Conservation (phyloP, 37 sponge, comb jelly and placozoan species). For the Halisarca cf. caerulea region DNA sequence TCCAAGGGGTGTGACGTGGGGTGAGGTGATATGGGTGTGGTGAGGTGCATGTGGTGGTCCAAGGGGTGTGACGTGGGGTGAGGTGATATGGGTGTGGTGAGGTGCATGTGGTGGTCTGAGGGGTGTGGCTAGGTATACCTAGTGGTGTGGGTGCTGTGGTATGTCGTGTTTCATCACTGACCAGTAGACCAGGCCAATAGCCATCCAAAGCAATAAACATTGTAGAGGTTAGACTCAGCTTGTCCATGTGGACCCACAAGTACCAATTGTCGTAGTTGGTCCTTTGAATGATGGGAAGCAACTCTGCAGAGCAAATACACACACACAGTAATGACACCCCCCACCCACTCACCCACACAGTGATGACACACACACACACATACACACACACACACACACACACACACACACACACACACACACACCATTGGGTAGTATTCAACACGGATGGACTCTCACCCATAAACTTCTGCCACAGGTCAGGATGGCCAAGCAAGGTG, state of each 20-base stretch:
- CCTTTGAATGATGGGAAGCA: slow-evolving; percentile 26
- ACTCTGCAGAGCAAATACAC: background rate
- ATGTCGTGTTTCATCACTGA: too few relatives aligned
- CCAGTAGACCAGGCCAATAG: slow-evolving; percentile 71
- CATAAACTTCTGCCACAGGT: slow-evolving; percentile 37
- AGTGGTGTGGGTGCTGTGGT: too few relatives aligned
- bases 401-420: slow-evolving; percentile 15
- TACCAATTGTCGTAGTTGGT: slow-evolving; percentile 60
- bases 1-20: too few relatives aligned
- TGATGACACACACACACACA: too few relatives aligned
- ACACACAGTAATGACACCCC: too few relatives aligned
- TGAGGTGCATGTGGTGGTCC: too few relatives aligned
- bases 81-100: too few relatives aligned
- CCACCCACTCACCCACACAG: slow-evolving; percentile 17
- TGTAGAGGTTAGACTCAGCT: slow-evolving; percentile 19
- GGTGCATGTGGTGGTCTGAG: too few relatives aligned
- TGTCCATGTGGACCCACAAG: slow-evolving; percentile 62
- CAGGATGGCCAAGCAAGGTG: slow-evolving; percentile 25
- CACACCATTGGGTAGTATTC: background rate
- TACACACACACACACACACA: slow-evolving; percentile 34
- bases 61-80: too few relatives aligned
- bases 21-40: too few relatives aligned
- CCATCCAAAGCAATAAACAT: slow-evolving; percentile 49
- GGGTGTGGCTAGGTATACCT: too few relatives aligned
- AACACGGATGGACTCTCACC: background rate